Conservation (phyloP, 2,113 vertebrate genomes). For the Suncus etruscus region DNA sequence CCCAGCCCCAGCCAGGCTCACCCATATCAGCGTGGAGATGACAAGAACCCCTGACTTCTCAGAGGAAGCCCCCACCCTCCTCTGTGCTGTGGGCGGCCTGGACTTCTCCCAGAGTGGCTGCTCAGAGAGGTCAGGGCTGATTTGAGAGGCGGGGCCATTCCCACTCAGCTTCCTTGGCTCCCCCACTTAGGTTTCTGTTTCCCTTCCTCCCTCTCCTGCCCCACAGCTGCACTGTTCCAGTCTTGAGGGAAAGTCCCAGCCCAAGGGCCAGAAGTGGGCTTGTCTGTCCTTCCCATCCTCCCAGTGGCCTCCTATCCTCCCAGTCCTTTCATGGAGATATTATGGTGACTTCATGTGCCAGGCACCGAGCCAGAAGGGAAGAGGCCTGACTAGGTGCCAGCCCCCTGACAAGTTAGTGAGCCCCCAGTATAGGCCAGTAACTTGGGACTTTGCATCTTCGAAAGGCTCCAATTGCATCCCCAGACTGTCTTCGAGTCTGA, state of each 20-base stretch:
- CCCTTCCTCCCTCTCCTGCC: constrained; percentile 15
- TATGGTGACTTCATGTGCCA: neutral
- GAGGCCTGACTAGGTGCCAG: neutral
- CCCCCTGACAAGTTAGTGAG: neutral
- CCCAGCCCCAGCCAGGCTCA: neutral
- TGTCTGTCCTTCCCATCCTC: neutral
- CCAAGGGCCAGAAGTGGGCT: neutral
- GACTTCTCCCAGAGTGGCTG: constrained; percentile 33
- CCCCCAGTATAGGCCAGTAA: neutral
- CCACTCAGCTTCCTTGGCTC: neutral
- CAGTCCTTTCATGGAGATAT: neutral
- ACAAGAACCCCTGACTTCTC: neutral
- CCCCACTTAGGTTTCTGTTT: neutral
- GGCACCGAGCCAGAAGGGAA: neutral
- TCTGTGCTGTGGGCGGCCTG: neutral
- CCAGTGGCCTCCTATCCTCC: neutral
- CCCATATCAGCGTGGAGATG: neutral
- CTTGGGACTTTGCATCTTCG: neutral
- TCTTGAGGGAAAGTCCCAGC: neutral
- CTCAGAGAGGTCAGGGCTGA: neutral
- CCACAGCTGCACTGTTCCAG: constrained; percentile 36
- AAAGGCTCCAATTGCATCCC: neutral
- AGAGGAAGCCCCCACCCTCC: neutral
- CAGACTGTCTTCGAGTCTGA: neutral
- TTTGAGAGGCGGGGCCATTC: neutral